Evolutionary conservation across 2,888 invertebrate genomes (phyloP).

Genomic region (Caenorhabditis sp.): DNA sequence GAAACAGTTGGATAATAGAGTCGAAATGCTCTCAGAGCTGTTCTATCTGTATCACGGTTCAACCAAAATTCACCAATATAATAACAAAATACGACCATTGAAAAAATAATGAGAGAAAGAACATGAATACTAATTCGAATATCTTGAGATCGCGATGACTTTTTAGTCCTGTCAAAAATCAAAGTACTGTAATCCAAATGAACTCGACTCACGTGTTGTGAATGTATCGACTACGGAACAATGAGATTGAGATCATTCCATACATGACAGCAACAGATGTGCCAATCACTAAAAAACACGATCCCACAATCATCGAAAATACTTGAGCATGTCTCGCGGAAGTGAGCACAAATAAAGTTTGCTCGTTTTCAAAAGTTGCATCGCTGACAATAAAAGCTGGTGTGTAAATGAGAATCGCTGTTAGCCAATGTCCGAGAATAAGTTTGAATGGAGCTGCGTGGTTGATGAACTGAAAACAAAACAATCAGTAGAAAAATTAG

Average conservation of each 20-base stretch:
- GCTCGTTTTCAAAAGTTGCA: conserved; percentile 24
- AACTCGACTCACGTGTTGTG: no score
- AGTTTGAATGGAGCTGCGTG: conserved; percentile 13
- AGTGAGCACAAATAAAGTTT: conserved; percentile 14
- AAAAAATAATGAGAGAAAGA: conserved; percentile 18
- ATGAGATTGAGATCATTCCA: conserved; percentile 9
- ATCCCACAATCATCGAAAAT: conserved; percentile 20
- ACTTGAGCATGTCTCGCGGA: conserved; percentile 8
- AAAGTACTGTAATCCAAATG: not conserved
- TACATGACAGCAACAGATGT: conserved; percentile 18
- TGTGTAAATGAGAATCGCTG: conserved; percentile 21
- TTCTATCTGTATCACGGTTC: conserved; percentile 7
- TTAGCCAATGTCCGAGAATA: conserved; percentile 18
- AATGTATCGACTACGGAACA: conserved; percentile 16
- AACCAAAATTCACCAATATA: conserved; percentile 26
- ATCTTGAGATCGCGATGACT: conserved; percentile 7
- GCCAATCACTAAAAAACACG: conserved; percentile 13
- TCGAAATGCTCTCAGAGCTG: conserved; percentile 14
- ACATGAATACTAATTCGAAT: conserved; percentile 14
- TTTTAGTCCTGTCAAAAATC: not conserved
- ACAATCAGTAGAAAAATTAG: not conserved
- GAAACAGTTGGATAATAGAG: conserved; percentile 22
- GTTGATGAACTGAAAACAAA: conserved; percentile 16
- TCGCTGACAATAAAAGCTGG: conserved; percentile 23
- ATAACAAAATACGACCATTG: conserved; percentile 23